These are phyloP conservation scores for Seriola quinqueradiata DNA, from an alignment of 2,113 vertebrate genomes.

Conservation along the genomic window DNA sequence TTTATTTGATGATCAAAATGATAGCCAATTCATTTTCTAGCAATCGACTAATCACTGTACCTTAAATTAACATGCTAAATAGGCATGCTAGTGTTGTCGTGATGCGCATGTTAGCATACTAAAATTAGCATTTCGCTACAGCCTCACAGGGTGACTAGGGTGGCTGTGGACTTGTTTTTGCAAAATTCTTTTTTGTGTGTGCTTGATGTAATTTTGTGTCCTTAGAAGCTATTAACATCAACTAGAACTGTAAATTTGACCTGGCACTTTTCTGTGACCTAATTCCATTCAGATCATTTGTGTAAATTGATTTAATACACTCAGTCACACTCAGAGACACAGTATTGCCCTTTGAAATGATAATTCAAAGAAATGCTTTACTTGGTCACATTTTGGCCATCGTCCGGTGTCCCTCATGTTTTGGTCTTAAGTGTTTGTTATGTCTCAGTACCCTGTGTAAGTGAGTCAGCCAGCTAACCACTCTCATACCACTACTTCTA, in stretches of 20 bases:
- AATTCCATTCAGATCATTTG: background rate
- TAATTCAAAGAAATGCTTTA: background rate
- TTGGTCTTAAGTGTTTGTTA: conserved; percentile 5
- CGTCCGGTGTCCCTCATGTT: background rate
- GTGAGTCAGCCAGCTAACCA: background rate
- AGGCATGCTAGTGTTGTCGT: background rate
- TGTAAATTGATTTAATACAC: background rate
- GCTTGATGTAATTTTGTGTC: background rate
- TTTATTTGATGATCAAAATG: too few species aligned
- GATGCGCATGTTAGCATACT: too few species aligned
- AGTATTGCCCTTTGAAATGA: background rate
- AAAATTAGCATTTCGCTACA: too few species aligned
- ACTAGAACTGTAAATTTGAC: background rate
- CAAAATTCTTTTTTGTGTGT: background rate
- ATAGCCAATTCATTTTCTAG: background rate
- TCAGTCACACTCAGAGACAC: background rate
- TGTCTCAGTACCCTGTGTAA: conserved; percentile 22
- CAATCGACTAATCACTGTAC: background rate
- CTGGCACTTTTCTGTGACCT: background rate
- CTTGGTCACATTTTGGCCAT: background rate
- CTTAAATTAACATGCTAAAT: background rate
- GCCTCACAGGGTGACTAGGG: too few species aligned
- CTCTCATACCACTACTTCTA: background rate
- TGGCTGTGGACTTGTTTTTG: background rate
- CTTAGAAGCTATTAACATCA: background rate